Conservation (phyloP, 2,797 vertebrate species). For the Bradypodion ventrale region DNA sequence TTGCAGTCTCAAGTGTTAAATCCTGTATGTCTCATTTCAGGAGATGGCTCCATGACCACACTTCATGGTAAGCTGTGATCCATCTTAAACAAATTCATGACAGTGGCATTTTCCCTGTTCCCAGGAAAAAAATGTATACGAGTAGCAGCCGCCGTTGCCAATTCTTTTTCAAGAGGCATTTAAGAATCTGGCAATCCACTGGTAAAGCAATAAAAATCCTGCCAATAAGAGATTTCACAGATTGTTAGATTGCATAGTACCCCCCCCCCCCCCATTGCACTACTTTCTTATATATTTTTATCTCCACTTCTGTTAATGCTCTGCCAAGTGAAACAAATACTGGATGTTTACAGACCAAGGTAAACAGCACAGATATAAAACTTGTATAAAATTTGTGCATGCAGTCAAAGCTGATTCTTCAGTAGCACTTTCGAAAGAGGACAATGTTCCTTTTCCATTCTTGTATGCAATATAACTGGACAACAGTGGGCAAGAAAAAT, state of each 20-base stretch:
- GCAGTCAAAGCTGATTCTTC: constrained; percentile 9
- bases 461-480: constrained; percentile 20
- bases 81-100: too few species aligned
- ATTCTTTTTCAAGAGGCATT: constrained; percentile 17
- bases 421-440: constrained; percentile 25
- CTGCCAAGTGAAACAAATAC: constrained; percentile 29
- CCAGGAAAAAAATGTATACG: too few species aligned
- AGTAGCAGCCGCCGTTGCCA: too few species aligned
- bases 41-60: too few species aligned
- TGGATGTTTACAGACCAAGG: background rate
- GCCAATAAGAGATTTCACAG: constrained; percentile 6
- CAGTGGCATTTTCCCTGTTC: too few species aligned
- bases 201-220: constrained; percentile 9
- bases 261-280: background rate
- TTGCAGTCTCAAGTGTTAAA: too few species aligned
- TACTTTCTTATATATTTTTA: background rate
- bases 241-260: background rate
- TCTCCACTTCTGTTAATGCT: constrained; percentile 16
- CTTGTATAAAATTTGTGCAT: constrained; percentile 5
- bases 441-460: constrained; percentile 35
- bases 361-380: constrained; percentile 39
- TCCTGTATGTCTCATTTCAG: too few species aligned
- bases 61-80: too few species aligned
- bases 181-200: constrained; percentile 22
- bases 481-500: constrained; percentile 38